Base-by-base conservation (phyloP, 2,888 invertebrate species). In the Neocrepidodera transversa region DNA sequence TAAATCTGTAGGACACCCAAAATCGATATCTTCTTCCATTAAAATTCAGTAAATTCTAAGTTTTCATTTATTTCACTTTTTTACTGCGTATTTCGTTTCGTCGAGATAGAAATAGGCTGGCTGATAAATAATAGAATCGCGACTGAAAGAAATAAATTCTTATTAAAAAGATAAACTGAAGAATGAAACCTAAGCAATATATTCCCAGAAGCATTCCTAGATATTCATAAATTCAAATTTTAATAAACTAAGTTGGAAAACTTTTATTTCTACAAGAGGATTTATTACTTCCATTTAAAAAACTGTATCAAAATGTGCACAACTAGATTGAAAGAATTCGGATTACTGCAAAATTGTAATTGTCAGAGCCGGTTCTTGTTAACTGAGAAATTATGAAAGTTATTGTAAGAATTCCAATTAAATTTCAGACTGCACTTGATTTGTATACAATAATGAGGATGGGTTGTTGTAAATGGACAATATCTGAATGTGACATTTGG, bases 171-270 rank as follows among this genome's bases (percentile, higher is more conserved):
- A 45, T 45, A 45, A 45, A 13, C 45, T 45, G 7, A 28, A 45
- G 45, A 45, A 45, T 14, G 26, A 23, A 26, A 45, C 28, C 16
- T 16, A 45, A 20, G 26, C 26, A 28, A 45, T 45, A 45, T 18
- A 45, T 45, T 45, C 45, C 26, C 45, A 26, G 45, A 2, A 26
- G 23, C 45, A 45, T 14, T 45, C 11, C 45, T 45, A 26, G 45
- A 45, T 45, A 45, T 45, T 45, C 45, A 45, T 45, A 45, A 45
- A 45, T 45, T 45, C 28, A 26, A 26, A 45, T 42, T 45, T 45
- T 45, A 45, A 45, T 45, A 45, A 45, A 45, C 23, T 45, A 11
- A 26, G 26, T 45, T 26, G 45, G 45, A 45, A 45, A 45, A 42
- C 42, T 42, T 42, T 42, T 42, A 42, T 20, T 42, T 42, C 42